Percentiles rank a stretch among this genome's conserved stretches.
Conservation (phyloP, 2,113 vertebrate species). For the Barnardius zonarius region DNA sequence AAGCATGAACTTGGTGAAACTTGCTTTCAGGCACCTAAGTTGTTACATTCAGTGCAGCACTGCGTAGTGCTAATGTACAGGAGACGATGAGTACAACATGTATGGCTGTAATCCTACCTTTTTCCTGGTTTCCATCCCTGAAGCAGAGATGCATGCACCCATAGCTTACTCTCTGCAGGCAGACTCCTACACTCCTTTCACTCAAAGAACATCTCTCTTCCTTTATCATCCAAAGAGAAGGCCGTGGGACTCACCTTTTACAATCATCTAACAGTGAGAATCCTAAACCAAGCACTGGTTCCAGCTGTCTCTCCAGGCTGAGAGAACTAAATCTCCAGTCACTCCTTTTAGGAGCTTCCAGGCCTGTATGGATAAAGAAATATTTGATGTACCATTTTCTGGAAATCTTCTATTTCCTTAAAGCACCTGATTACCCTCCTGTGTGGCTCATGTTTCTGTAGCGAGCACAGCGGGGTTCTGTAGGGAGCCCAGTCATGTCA, state of each 20-base stretch:
- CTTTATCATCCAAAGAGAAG: not conserved
- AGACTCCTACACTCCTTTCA: not conserved
- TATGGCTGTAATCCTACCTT: not conserved
- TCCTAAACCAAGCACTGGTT: not conserved
- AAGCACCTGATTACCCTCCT: not conserved
- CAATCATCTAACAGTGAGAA: not conserved
- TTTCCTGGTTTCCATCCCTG: not conserved
- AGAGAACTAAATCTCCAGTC: not conserved
- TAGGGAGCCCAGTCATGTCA: not conserved
- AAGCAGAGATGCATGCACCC: not conserved
- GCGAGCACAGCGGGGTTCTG: not conserved
- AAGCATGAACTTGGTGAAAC: not conserved
- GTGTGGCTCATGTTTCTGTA: not conserved
- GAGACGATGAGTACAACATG: rapidly evolving
- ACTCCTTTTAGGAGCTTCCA: not conserved
- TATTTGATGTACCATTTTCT: not conserved
- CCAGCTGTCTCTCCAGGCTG: not conserved
- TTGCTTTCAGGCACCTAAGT: not conserved
- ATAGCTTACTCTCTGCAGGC: not conserved
- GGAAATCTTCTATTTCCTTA: not conserved
- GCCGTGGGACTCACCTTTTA: not conserved
- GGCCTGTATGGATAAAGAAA: not conserved
- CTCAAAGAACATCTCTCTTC: not conserved
- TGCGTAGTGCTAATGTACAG: not conserved
- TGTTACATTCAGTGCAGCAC: not conserved